Conservation (phyloP, 1,140 invertebrate species). For the Acromyrmex echinatior region DNA sequence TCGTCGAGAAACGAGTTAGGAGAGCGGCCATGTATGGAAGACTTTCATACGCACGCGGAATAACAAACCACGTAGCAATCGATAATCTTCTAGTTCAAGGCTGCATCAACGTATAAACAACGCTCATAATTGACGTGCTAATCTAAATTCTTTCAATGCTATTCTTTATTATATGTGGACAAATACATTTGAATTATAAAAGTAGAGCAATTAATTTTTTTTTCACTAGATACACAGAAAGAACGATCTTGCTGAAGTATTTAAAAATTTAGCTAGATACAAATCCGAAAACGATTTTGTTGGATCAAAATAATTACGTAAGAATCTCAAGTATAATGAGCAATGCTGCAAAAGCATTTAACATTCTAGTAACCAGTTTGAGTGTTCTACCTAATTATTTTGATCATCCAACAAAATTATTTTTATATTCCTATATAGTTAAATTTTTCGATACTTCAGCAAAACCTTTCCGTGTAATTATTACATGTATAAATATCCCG, state of each 20-base stretch:
- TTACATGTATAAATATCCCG: neutral
- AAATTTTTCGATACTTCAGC: too few species aligned
- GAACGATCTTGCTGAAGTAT: too few species aligned
- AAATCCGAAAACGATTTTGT: too few species aligned
- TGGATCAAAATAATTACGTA: too few species aligned
- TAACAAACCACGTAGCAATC: conserved; percentile 64
- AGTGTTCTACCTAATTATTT: too few species aligned
- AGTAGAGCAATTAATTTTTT: neutral
- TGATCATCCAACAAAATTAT: too few species aligned
- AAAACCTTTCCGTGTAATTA: neutral
- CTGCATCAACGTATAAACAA: conserved; percentile 33
- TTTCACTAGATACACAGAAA: too few species aligned
- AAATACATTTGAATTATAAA: neutral
- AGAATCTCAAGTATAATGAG: too few species aligned
- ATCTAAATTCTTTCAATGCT: neutral
- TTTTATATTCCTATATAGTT: too few species aligned
- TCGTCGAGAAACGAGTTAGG: conserved; percentile 36
- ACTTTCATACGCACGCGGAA: conserved; percentile 63
- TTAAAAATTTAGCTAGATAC: too few species aligned
- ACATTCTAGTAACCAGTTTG: too few species aligned
- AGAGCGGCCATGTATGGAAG: conserved; percentile 45
- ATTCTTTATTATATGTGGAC: neutral
- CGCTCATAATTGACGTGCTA: neutral
- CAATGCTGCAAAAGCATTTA: too few species aligned
- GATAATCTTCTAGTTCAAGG: conserved; percentile 69